Evolutionary conservation across 2,888 invertebrate species (phyloP).

Genomic region (Xestia c-nigrum): DNA sequence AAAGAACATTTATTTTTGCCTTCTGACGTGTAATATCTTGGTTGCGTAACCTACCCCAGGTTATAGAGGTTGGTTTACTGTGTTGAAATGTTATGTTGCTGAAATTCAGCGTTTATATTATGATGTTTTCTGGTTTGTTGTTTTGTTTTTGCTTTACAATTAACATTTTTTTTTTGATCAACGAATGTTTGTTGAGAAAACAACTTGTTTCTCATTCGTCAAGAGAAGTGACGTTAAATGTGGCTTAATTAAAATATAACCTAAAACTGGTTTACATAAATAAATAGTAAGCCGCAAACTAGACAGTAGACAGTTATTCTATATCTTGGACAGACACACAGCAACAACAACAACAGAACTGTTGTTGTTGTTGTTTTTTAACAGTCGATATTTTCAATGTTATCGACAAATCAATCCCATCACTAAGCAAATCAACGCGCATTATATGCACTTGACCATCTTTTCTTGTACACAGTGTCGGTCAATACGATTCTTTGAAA

Average conservation of each 20-base stretch:
- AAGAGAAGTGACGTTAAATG: neutral
- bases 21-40: slow-evolving; percentile 20
- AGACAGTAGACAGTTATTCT: neutral
- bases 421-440: slow-evolving; percentile 75
- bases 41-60: slow-evolving; percentile 16
- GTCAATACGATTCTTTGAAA: slow-evolving; percentile 22
- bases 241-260: neutral
- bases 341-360: too few species aligned
- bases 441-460: slow-evolving; percentile 68
- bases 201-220: neutral
- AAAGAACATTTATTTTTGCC: slow-evolving; percentile 33
- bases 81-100: slow-evolving; percentile 25
- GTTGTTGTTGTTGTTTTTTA: too few species aligned
- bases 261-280: neutral
- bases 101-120: slow-evolving; percentile 17
- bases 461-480: slow-evolving; percentile 31
- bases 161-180: neutral
- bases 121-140: neutral
- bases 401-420: slow-evolving; percentile 60
- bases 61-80: neutral
- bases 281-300: neutral
- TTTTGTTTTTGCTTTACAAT: neutral
- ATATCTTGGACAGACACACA: too few species aligned
- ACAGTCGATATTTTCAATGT: slow-evolving; percentile 17
- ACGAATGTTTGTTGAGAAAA: neutral